Evolutionary conservation across 2,113 vertebrate genomes (phyloP), one percentile per base, ranked within the genome.

Genomic region (Chionis minor): DNA sequence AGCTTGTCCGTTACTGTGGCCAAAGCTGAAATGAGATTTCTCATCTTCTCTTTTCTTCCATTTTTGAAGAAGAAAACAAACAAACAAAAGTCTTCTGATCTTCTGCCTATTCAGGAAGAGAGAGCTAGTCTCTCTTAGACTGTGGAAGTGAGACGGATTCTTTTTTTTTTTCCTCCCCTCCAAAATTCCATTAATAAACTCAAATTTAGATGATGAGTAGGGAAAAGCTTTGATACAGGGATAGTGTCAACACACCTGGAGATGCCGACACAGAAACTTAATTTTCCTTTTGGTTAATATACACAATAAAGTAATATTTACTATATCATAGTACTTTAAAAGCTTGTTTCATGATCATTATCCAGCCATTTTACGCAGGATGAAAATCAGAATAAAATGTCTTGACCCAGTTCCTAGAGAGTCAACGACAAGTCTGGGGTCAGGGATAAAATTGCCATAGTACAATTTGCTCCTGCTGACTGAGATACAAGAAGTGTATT

Each of bases 1-100:
- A 90, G 35, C 92, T 93, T 94, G 83, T 83, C 95, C 65, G 15
- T 94, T 96, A 86, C 35, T 94, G 47, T 81, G 77, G 62, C 42
- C 62, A 90, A 88, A 66, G 24, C 82, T 96, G 86, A 96, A 84
- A 96, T 75, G 40, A 70, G 21, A 47, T 91, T 23, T 10, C 61
- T 83, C 27, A 70, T 80, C 20, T 87, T 81, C 32, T 14, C 12
- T 81, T 67, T 54, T 26, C 27, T 85, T 78, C 7, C 1, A 42
- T 62, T 88, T 86, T 67, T 66, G 42, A 91, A 93, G 28, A 69
- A 75, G 8, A 71, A 72, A 74, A 33, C 2, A 55, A 91, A 73
- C 66, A 38, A 74, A 15, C 15, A 95, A 95, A 95, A 42, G 10
- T 69, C 86, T 88, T 92, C 78, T 90, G 90, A 91, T 88, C 3